Conservation (phyloP, 2,888 invertebrate genomes). For the Yponomeuta evonymella region DNA sequence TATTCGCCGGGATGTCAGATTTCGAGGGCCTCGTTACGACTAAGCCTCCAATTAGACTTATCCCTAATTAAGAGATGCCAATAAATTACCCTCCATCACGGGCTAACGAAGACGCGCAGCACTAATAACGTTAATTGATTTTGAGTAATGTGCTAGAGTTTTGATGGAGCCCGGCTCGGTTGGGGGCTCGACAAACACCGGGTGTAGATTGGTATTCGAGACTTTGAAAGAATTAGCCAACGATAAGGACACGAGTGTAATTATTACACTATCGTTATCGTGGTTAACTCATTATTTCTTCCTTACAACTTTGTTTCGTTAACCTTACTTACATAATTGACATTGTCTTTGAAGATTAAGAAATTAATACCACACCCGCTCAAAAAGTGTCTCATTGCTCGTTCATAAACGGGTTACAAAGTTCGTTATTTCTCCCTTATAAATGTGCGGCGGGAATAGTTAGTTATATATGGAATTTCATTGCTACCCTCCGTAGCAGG, state of each 20-base stretch:
- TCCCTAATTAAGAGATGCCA: constrained; percentile 79
- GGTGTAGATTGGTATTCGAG: background rate
- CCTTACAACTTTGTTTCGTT: too few species aligned
- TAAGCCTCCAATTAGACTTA: constrained; percentile 78
- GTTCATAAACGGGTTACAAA: too few species aligned
- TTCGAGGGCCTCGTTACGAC: constrained; percentile 77
- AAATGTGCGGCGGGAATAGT: too few species aligned
- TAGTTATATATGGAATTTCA: too few species aligned
- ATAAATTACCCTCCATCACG: constrained; percentile 78
- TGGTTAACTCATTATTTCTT: too few species aligned
- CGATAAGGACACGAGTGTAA: background rate
- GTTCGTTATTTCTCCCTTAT: too few species aligned
- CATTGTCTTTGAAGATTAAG: too few species aligned
- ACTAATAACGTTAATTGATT: constrained; percentile 77
- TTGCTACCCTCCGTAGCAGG: too few species aligned
- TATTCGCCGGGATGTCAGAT: constrained; percentile 74
- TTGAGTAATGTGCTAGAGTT: constrained; percentile 76
- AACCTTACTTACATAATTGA: too few species aligned
- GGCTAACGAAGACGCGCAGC: constrained; percentile 75
- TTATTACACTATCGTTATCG: too few species aligned
- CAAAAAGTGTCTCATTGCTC: too few species aligned
- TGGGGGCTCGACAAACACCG: background rate
- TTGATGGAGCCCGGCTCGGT: constrained; percentile 53
- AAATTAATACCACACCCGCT: too few species aligned
- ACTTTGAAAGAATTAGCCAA: background rate